Evolutionary conservation across 2,113 vertebrate genomes (phyloP), one percentile per base, ranked within the genome.

Genomic region (Maylandia zebra): DNA sequence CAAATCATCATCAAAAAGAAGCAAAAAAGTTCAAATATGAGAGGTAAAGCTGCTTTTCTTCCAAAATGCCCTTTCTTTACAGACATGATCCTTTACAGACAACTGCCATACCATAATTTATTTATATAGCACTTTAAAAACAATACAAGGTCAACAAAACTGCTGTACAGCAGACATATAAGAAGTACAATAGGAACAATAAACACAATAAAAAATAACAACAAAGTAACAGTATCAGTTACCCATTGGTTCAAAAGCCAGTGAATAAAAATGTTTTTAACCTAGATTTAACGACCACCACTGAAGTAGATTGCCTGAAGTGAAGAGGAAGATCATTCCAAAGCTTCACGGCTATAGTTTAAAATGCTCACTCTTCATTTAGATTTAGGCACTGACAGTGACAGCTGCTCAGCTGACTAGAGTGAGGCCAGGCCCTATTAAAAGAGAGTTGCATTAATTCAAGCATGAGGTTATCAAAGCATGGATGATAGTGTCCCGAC

Each of bases 291-390:
- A 57, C 5, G 2, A 27, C 0, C 55, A 57, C 55, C 3, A 27
- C 55, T 27, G 2, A 56, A 56, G 55, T 56, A 56, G 4, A 56
- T 56, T 56, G 55, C 55, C 55, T 56, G 0, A 56, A 13, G 3
- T 57, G 7, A 57, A 57, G 22, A 57, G 22, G 0, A 57, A 27
- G 12, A 57, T 27, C 7, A 56, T 56, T 56, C 0, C 52, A 55
- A 55, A 12, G 1, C 0, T 12, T 24, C 53, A 12, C 0, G 55
- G 55, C 11, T 0, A 2, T 0, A 3, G 0, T 14, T 0, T 27
- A 56, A 0, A 56, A 56, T 27, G 22, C 55, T 27, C 55, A 56
- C 6, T 56, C 22, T 56, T 27, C 4, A 0, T 56, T 14, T 0
- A 56, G 22, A 0, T 27, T 56, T 0, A 56, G 11, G 2, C 6